These are phyloP conservation scores for Drosophila rufa DNA, from an alignment of 1,140 invertebrate genomes.

Conservation along the genomic window DNA sequence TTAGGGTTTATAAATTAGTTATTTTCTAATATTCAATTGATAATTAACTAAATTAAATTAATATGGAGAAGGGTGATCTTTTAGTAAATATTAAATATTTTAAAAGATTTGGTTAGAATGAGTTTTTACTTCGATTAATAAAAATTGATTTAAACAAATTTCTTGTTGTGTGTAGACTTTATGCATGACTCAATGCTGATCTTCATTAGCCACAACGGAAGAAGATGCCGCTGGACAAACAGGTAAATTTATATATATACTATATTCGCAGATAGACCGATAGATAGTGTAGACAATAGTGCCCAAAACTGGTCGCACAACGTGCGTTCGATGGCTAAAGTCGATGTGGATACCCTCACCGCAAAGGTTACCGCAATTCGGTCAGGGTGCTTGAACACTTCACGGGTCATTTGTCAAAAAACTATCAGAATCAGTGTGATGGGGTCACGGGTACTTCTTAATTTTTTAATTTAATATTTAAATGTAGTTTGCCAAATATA, in stretches of 20 bases:
- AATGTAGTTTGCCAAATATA: no score
- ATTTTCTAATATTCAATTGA: no score
- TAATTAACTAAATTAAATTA: no score
- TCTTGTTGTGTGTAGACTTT: conserved; percentile 1
- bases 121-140: no score
- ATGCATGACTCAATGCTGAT: conserved; percentile 72
- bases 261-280: conserved; percentile 9
- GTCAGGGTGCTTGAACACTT: conserved; percentile 26
- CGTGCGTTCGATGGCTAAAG: conserved; percentile 53
- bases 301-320: conserved; percentile 75
- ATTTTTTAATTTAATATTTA: neutral
- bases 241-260: conserved; percentile 13
- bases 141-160: neutral
- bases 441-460: neutral
- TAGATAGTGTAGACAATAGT: conserved; percentile 54
- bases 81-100: no score
- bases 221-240: conserved; percentile 40
- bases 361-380: conserved; percentile 18
- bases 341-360: conserved; percentile 49
- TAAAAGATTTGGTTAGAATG: no score
- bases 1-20: no score
- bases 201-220: conserved; percentile 72
- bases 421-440: neutral
- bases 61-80: no score
- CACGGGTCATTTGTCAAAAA: conserved; percentile 22